Base-by-base conservation (phyloP, 2,113 vertebrate species). In the Xiphophorus couchianus region DNA sequence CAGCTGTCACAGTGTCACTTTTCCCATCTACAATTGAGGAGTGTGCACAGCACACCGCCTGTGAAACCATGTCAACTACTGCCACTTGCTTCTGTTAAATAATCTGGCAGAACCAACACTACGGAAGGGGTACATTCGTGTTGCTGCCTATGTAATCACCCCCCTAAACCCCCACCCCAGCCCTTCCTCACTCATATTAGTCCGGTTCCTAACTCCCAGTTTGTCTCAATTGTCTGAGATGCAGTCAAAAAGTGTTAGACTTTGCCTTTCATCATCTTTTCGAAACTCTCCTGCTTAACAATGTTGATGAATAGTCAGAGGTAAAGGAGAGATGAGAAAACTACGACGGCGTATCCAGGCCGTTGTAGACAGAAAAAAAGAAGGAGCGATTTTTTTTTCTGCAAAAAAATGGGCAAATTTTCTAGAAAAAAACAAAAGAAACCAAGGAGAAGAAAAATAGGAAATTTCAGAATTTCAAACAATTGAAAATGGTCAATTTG, bases 1-100 rank as follows among this genome's bases (percentile, higher is more conserved):
- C 90, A 92, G 91, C 92, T 92, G 92, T 92, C 92, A 91, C 85
- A 85, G 86, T 91, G 90, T 91, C 92, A 91, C 91, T 91, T 90
- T 90, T 66, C 87, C 87, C 87, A 90, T 92, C 89, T 82, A 92
- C 91, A 92, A 91, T 92, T 90, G 89, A 91, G 87, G 89, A 87
- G 82, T 86, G 85, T 77, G 83, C 81, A 83, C 89, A 72, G 87
- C 90, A 92, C 92, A 91, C 90, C 92, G 88, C 90, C 88, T 82
- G 88, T 83, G 89, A 87, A 92, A 91, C 90, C 89, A 91, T 93
- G 90, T 90, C 91, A 91, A 88, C 89, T 85, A 86, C 88, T 88
- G 89, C 88, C 90, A 91, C 83, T 92, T 88, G 85, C 90, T 91
- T 86, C 91, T 86, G 90, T 89, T 92, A 92, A 91, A 92, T 91